These are phyloP conservation scores for Forpus xanthops DNA, from an alignment of 2,797 vertebrate species.

Conservation along the genomic window DNA sequence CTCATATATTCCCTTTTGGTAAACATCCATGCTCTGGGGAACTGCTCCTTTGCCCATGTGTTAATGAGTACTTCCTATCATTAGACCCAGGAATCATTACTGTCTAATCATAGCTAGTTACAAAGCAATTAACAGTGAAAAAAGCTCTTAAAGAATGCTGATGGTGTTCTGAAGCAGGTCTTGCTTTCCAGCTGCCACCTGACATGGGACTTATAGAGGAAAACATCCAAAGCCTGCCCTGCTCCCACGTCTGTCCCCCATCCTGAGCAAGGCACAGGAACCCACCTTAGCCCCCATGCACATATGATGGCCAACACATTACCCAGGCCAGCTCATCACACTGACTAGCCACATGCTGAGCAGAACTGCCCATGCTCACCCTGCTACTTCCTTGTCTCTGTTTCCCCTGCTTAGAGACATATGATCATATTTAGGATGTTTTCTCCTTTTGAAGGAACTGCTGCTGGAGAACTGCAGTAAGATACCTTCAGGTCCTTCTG, in stretches of 20 bases:
- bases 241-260: not conserved
- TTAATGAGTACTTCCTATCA: slow-evolving; percentile 32
- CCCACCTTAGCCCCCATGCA: not conserved
- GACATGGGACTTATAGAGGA: not conserved
- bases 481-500: not conserved
- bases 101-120: slow-evolving; percentile 9
- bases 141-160: not conserved
- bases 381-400: not conserved
- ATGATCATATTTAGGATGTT: not conserved
- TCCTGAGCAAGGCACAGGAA: not conserved
- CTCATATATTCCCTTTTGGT: not conserved
- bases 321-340: not conserved
- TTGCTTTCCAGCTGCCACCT: not conserved
- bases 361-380: not conserved
- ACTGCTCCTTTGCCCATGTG: not conserved
- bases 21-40: not conserved
- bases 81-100: slow-evolving; percentile 8
- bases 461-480: not conserved
- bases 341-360: not conserved
- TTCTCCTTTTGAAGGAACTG: not conserved
- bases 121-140: not conserved
- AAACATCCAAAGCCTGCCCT: not conserved
- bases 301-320: accelerated
- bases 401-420: not conserved
- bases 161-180: not conserved